These are phyloP conservation scores for Heterocephalus glaber DNA, from an alignment of 2,113 vertebrate genomes.

Conservation along the genomic window DNA sequence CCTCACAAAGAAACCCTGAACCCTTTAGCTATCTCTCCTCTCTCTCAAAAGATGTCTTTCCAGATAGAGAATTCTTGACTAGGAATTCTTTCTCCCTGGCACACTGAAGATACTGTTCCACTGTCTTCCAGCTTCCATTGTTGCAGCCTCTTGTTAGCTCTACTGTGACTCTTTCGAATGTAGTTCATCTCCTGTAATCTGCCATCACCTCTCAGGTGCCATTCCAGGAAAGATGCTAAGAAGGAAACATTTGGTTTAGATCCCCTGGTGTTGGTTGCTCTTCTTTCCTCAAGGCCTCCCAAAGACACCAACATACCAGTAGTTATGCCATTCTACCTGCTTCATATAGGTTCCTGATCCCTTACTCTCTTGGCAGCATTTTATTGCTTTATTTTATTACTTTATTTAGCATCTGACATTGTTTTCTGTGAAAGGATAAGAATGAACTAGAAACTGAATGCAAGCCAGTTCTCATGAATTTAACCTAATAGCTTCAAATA, in stretches of 20 bases:
- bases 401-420: neutral
- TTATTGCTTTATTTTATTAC: neutral
- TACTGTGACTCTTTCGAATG: neutral
- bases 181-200: neutral
- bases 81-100: neutral
- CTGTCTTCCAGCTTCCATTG: neutral
- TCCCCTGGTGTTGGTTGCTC: neutral
- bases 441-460: neutral
- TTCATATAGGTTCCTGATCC: neutral
- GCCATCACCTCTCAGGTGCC: neutral
- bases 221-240: neutral
- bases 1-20: neutral
- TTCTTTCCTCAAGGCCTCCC: neutral
- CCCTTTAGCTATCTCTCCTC: neutral
- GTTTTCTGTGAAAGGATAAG: neutral
- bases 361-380: neutral
- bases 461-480: neutral
- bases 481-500: neutral
- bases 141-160: neutral
- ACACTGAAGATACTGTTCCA: neutral
- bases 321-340: rapidly evolving
- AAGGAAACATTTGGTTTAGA: neutral
- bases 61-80: neutral
- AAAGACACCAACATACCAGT: rapidly evolving
- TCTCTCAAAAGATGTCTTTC: neutral